phyloP scores from a whole-genome alignment of 2,888 invertebrate genomes.

The Argyra leucocephala region DNA sequence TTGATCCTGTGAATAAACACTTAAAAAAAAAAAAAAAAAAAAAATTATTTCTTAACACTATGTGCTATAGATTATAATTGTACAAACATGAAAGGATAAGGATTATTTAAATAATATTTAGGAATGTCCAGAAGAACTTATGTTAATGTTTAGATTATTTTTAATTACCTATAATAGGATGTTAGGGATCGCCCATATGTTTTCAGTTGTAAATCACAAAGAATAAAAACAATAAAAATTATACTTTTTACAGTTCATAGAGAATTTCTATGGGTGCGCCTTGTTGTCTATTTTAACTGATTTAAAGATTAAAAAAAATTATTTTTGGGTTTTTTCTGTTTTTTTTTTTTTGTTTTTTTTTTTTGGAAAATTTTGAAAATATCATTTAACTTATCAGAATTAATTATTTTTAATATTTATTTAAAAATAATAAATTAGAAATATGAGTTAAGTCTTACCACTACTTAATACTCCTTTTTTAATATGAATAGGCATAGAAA shows the following conservation, averaged over 20 bases:
- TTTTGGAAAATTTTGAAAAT: too few relatives aligned
- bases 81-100: neutral
- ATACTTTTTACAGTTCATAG: neutral
- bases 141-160: neutral
- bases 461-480: too few relatives aligned
- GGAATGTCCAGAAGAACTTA: neutral
- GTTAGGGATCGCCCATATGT: conserved; percentile 3
- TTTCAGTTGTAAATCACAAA: conserved; percentile 1
- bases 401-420: too few relatives aligned
- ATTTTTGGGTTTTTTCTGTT: neutral
- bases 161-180: neutral
- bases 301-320: neutral
- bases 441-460: too few relatives aligned
- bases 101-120: neutral
- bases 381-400: too few relatives aligned
- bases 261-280: neutral
- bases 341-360: too few relatives aligned
- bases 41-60: too few relatives aligned
- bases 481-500: too few relatives aligned
- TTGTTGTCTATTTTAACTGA: neutral
- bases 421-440: too few relatives aligned
- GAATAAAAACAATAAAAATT: neutral
- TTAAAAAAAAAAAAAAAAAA: too few relatives aligned
- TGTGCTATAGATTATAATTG: neutral
- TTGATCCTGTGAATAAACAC: neutral